Conservation (phyloP, 2,113 vertebrate species). For the Chloropsis cyanopogon region DNA sequence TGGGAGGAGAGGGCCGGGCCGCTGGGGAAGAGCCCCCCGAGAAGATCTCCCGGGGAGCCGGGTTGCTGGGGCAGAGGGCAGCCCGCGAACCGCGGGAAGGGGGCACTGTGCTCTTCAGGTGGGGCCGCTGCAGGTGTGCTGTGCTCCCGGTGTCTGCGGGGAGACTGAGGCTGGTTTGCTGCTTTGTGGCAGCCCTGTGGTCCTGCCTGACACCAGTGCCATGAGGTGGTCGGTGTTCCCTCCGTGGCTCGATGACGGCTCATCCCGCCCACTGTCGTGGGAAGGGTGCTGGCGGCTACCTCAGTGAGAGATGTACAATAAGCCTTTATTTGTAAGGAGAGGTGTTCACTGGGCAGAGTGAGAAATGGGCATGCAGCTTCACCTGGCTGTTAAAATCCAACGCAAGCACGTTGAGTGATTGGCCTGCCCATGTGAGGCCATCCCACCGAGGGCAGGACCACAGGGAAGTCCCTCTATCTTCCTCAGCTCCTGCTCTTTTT, state of each 20-base stretch:
- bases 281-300: no score
- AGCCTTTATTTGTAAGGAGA: not conserved
- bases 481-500: not conserved
- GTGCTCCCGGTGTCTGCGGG: accelerated
- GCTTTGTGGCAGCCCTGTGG: accelerated
- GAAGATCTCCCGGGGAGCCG: no score
- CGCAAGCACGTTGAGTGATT: not conserved
- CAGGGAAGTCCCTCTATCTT: not conserved
- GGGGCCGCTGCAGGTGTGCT: accelerated
- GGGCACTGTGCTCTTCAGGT: not conserved
- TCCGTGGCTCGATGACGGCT: accelerated
- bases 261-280: accelerated
- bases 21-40: no score
- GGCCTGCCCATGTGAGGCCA: accelerated
- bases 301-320: accelerated
- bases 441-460: not conserved
- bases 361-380: not conserved
- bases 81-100: accelerated
- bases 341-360: not conserved
- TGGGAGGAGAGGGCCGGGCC: not conserved
- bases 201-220: accelerated
- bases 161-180: not conserved
- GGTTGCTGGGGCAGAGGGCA: not conserved
- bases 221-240: accelerated
- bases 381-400: not conserved